A percentile compares a stretch with the other conserved stretches of the same genome.
These are phyloP conservation scores for Caenorhabditis uteleia DNA, from an alignment of 2,888 invertebrate genomes.

Conservation along the genomic window DNA sequence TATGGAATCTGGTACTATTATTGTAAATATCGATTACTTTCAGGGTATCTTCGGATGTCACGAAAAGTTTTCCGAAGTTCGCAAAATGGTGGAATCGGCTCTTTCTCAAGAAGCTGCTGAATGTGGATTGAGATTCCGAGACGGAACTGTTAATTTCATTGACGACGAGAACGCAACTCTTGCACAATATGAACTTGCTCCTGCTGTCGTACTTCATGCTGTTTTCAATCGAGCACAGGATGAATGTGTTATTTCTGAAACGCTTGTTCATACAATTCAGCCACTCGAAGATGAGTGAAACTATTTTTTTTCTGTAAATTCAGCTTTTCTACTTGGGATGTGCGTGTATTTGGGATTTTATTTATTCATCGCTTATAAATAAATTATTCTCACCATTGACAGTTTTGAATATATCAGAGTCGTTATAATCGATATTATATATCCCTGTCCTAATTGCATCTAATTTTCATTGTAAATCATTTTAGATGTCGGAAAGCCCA, in stretches of 20 bases:
- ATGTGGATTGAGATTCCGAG: constrained; percentile 49
- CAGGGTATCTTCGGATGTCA: constrained; percentile 60
- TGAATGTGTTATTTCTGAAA: constrained; percentile 6
- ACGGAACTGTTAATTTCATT: constrained; percentile 19
- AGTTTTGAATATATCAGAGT: neutral
- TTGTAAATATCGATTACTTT: constrained; percentile 4
- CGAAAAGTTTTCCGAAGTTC: constrained; percentile 51
- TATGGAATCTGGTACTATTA: constrained; percentile 10
- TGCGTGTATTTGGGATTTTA: neutral
- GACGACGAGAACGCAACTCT: constrained; percentile 77
- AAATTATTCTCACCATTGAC: neutral
- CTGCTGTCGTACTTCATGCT: constrained; percentile 83
- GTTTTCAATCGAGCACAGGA: constrained; percentile 73
- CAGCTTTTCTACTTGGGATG: neutral
- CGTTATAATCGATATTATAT: neutral
- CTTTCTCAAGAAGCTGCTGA: constrained; percentile 16
- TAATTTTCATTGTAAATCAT: neutral
- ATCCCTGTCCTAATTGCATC: neutral
- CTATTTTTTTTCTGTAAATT: neutral
- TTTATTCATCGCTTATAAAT: neutral
- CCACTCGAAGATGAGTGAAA: constrained; percentile 4
- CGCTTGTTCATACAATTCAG: constrained; percentile 3
- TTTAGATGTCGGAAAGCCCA: constrained; percentile 23
- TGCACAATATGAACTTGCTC: constrained; percentile 81
- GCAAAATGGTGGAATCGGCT: constrained; percentile 44